Evolutionary conservation across 2,888 invertebrate genomes (phyloP), one percentile per base, ranked within the genome.

Genomic region (Acheta domesticus): DNA sequence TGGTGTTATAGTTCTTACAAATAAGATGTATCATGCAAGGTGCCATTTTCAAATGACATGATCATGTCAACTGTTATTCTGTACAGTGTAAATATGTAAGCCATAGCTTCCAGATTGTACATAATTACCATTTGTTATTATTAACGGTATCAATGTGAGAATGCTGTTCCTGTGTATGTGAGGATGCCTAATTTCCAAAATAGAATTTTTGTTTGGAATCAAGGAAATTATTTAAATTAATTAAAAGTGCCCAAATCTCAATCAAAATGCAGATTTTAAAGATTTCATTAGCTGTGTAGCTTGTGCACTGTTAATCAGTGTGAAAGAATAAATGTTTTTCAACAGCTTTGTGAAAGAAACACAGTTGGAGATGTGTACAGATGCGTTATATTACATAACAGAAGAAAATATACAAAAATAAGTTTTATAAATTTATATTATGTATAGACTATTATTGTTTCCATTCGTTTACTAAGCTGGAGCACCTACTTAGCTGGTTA

Each of bases 11-110:
- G 36, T 36, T 36, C 36, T 36, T 36, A 36, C 36, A 36, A 36
- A 36, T 36, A 36, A 36, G 36, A 36, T 36, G 5, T 36, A 62
- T 62, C 62, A 62, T 5, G n/a, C n/a, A 14, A 62, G 62, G 62
- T 62, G 62, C 62, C 62, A 62, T 62, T 62, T 62, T 62, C 62
- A 62, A 62, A n/a, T 62, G 62, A 62, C 62, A 62, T 19, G 36
- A 36, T 36, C 36, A 5, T 62, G 62, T 62, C 62, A 62, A 4
- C n/a, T 62, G 62, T 62, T 62, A 19, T 62, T 62, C n/a, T 62
- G 62, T 62, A 62, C 62, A 62, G 62, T 62, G 62, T 62, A 62
- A 62, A 62, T 62, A 62, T 62, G 14, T 62, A 19, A 19, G 62
- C 62, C 14, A 62, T 19, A 19, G n/a, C 14, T 62, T 62, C n/a